Conservation (phyloP, 2,113 vertebrate genomes). For the Rousettus leschenaultii region DNA sequence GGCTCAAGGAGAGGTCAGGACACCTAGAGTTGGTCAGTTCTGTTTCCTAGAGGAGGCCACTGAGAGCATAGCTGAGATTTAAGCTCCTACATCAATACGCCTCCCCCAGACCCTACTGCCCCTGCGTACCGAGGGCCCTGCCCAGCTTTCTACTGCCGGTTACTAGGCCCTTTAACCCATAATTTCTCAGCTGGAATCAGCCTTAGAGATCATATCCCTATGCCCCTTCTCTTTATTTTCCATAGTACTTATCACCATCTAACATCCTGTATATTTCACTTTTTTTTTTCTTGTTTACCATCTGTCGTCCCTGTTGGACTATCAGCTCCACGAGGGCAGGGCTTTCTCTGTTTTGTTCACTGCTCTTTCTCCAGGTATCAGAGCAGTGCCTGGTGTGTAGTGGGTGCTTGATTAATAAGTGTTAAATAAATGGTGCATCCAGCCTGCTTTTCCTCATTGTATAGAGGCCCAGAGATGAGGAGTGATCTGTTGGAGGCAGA, state of each 20-base stretch:
- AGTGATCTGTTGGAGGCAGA: background rate
- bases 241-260: background rate
- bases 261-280: background rate
- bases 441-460: fast-evolving
- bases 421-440: background rate
- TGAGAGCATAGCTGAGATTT: background rate
- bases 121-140: background rate
- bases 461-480: background rate
- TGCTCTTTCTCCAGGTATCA: background rate
- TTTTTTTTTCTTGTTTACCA: background rate
- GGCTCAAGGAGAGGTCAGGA: background rate
- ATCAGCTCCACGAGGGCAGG: background rate
- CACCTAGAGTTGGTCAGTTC: background rate
- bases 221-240: background rate
- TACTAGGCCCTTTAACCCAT: background rate
- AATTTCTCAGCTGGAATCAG: background rate
- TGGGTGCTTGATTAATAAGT: too few relatives aligned
- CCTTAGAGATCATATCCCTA: background rate
- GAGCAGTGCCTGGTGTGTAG: background rate
- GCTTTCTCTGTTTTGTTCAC: background rate
- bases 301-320: background rate
- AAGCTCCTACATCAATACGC: background rate
- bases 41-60: background rate
- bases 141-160: background rate
- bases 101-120: too few relatives aligned